A percentile compares a stretch with the other conserved stretches of the same genome.
Conservation (phyloP, 2,888 invertebrate species). For the Eristalinus aeneus region DNA sequence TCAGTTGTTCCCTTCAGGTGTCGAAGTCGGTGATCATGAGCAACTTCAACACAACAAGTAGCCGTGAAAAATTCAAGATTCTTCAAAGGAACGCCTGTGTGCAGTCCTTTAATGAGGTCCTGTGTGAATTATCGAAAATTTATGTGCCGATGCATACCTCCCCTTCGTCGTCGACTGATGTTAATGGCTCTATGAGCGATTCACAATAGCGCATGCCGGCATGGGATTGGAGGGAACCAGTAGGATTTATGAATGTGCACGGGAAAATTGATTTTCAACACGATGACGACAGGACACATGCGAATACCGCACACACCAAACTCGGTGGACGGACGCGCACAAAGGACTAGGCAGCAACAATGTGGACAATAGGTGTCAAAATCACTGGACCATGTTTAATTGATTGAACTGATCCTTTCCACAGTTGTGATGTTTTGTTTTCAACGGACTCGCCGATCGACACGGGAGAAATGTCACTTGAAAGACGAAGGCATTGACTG, state of each 20-base stretch:
- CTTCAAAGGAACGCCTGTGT: constrained; percentile 28
- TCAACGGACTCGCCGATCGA: neutral
- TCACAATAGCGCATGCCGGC: constrained; percentile 65
- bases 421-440: constrained; percentile 20
- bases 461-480: neutral
- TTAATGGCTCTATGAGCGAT: constrained; percentile 68
- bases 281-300: constrained; percentile 55
- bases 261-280: constrained; percentile 68
- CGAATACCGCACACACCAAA: constrained; percentile 65
- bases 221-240: constrained; percentile 3
- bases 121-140: constrained; percentile 67
- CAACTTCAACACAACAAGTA: constrained; percentile 54
- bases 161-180: constrained; percentile 23
- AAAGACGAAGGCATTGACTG: neutral
- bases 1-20: neutral
- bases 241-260: constrained; percentile 49
- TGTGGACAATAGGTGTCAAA: constrained; percentile 74
- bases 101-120: constrained; percentile 58
- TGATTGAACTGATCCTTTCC: constrained; percentile 73
- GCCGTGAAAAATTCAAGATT: constrained; percentile 60
- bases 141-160: constrained; percentile 27
- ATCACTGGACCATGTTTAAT: constrained; percentile 76
- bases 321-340: neutral
- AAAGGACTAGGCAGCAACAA: constrained; percentile 22
- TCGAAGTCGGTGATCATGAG: constrained; percentile 34